Base-by-base conservation (phyloP, 1,140 invertebrate genomes). In the Neodiprion pinetum region DNA sequence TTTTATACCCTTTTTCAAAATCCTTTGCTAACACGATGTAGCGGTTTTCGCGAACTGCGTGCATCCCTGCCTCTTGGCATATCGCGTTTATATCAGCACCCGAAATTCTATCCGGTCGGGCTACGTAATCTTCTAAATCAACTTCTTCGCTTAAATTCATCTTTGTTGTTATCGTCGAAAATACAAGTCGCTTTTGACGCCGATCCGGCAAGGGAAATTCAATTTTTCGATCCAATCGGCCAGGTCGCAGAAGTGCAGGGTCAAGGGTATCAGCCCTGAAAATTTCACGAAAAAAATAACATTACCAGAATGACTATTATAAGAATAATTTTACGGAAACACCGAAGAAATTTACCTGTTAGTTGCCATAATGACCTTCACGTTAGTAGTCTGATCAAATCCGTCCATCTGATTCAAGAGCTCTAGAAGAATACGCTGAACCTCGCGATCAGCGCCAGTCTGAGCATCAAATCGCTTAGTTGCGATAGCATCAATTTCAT, bases 111-210 rank as follows among this genome's bases (percentile, higher is more conserved):
- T 99, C 99, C 0, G 99, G 98, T 17, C 99, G 90, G 10, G 98
- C 98, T 10, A 99, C 98, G 89, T 98, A 99, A 90, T 99, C 99
- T 87, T 99, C 99, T 2, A 99, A 88, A 89, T 99, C 99, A 1
- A 99, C 98, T 88, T 99, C 99, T 85, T 99, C 98, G 78, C 96
- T 98, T n/a, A 99, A 90, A 89, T 99, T 99, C 99, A 99, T 99
- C 86, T 97, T 99, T 0, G 95, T 91, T 0, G 98, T 99, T 75
- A 99, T 99, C 0, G 99, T 99, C 14, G 97, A 95, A 89, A 99
- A 99, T 75, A 99, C 96, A 7, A 99, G 90, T 78, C 99, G 96
- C 84, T 99, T 99, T 86, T 99, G 98, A 75, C 99, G 91, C 48
- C 98, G 91, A 90, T 99, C 99, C 0, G 99, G 99, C 28, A 99